These are phyloP conservation scores for Spea bombifrons DNA, from an alignment of 2,113 vertebrate genomes.

Conservation along the genomic window DNA sequence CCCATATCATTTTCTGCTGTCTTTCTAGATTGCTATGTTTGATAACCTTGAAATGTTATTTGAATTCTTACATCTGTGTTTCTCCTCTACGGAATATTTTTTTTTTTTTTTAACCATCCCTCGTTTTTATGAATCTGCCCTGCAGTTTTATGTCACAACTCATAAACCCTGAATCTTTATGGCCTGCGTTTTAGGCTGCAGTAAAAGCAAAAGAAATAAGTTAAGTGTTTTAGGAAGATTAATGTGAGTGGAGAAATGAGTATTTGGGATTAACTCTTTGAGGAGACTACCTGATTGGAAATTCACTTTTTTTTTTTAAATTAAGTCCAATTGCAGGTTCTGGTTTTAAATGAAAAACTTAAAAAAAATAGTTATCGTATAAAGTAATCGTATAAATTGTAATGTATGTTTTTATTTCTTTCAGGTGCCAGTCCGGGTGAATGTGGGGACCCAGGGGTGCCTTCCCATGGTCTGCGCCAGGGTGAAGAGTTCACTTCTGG, in stretches of 20 bases:
- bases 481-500: slow-evolving; percentile 79
- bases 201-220: slow-evolving; percentile 43
- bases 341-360: too few species aligned
- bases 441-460: slow-evolving; percentile 90
- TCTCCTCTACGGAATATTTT: slow-evolving; percentile 34
- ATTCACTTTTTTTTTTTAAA: too few species aligned
- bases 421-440: slow-evolving; percentile 76
- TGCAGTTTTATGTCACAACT: slow-evolving; percentile 49
- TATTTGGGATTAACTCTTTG: slow-evolving; percentile 33
- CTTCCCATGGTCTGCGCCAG: slow-evolving; percentile 84
- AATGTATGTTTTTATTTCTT: not conserved
- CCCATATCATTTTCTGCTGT: not conserved
- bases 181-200: slow-evolving; percentile 41
- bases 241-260: slow-evolving; percentile 37
- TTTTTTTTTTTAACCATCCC: not conserved
- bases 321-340: too few species aligned
- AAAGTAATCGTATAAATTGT: too few species aligned
- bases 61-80: slow-evolving; percentile 41
- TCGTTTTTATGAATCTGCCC: slow-evolving; percentile 45
- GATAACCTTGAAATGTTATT: slow-evolving; percentile 47
- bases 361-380: too few species aligned
- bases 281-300: too few species aligned
- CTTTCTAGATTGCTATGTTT: not conserved
- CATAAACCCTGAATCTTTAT: slow-evolving; percentile 47
- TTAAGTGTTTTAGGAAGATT: slow-evolving; percentile 47